phyloP scores from a whole-genome alignment of 2,797 vertebrate genomes.

The Alosa sapidissima region DNA sequence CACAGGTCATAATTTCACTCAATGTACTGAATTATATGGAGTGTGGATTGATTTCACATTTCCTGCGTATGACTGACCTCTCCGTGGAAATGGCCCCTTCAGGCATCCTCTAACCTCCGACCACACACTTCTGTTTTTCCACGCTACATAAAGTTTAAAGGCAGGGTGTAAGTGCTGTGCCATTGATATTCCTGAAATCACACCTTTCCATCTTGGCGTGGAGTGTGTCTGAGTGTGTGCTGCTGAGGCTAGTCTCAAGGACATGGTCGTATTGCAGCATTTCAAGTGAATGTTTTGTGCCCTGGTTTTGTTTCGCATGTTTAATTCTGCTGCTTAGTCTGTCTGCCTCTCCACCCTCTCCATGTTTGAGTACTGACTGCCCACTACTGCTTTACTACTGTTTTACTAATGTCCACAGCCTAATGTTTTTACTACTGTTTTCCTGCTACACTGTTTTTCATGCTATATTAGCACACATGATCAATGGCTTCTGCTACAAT shows the following conservation, averaged over 20 bases:
- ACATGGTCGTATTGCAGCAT: neutral
- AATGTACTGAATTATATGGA: neutral
- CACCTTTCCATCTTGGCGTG: neutral
- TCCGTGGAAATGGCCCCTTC: neutral
- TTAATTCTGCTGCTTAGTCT: too few relatives aligned
- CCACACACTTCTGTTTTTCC: neutral
- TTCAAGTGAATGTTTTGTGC: neutral
- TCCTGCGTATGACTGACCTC: neutral
- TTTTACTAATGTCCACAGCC: too few relatives aligned
- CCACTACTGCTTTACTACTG: too few relatives aligned
- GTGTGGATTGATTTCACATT: neutral
- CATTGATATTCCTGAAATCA: neutral
- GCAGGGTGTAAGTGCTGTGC: neutral
- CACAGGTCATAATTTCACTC: neutral
- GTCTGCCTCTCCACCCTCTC: too few relatives aligned
- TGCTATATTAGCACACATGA: too few relatives aligned
- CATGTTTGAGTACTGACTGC: too few relatives aligned
- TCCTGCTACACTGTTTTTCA: too few relatives aligned
- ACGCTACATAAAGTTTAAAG: neutral
- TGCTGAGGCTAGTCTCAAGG: neutral
- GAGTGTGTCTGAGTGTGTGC: neutral
- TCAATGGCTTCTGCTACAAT: too few relatives aligned
- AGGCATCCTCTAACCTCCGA: neutral
- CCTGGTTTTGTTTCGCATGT: neutral
- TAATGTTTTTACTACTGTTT: too few relatives aligned